Conservation (phyloP, 2,888 invertebrate genomes). For the Kuschelorhynchus macadamiae region DNA sequence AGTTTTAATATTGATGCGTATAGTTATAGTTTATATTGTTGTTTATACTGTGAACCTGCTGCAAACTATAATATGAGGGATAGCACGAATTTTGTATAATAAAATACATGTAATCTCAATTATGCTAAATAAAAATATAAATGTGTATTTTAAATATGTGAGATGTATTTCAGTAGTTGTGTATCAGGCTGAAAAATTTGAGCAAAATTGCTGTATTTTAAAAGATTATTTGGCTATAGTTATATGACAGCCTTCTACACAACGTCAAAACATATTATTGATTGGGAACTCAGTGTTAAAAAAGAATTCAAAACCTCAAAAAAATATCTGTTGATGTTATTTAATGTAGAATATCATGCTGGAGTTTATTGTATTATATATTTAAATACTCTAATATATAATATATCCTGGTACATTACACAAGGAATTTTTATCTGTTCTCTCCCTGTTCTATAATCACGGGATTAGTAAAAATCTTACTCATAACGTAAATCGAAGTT, state of each 20-base stretch:
- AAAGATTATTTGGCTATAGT: background rate
- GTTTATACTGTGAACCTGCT: slow-evolving; percentile 59
- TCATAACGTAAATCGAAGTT: no score
- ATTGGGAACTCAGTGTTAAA: slow-evolving; percentile 59
- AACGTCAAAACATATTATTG: no score
- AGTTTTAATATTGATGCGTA: slow-evolving; percentile 57
- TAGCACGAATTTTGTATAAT: slow-evolving; percentile 52
- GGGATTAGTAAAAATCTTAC: slow-evolving; percentile 42
- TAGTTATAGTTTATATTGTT: slow-evolving; percentile 55
- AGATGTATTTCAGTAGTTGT: slow-evolving; percentile 54
- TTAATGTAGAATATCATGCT: slow-evolving; percentile 63
- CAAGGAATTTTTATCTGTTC: slow-evolving; percentile 49
- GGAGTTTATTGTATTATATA: slow-evolving; percentile 55
- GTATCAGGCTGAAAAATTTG: slow-evolving; percentile 48
- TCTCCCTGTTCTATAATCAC: no score
- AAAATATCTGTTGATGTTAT: slow-evolving; percentile 61
- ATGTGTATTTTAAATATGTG: slow-evolving; percentile 54
- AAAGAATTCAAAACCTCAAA: slow-evolving; percentile 56
- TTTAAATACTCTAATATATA: slow-evolving; percentile 23
- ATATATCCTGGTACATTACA: slow-evolving; percentile 9
- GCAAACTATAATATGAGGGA: slow-evolving; percentile 46
- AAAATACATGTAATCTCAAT: slow-evolving; percentile 47
- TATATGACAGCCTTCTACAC: no score
- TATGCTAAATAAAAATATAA: slow-evolving; percentile 52
- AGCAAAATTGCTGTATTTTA: background rate